A percentile compares a stretch with the other conserved stretches of the same genome.
These are phyloP conservation scores for Drosophila suboccidentalis DNA, from an alignment of 2,888 invertebrate species.

Conservation along the genomic window DNA sequence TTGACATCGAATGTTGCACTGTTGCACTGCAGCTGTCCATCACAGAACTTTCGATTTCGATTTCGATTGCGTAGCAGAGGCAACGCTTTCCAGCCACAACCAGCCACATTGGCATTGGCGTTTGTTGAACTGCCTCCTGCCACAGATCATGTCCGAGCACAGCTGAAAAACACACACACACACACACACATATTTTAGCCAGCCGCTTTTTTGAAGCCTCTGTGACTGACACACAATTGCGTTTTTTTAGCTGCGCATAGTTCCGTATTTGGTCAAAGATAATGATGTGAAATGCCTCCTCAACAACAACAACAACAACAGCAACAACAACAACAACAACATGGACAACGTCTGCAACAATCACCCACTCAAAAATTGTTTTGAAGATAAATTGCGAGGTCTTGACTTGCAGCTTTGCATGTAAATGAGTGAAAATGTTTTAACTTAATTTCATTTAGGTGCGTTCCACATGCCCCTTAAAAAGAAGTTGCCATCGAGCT, in stretches of 20 bases:
- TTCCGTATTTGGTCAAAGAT: conserved; percentile 81
- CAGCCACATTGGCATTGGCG: conserved; percentile 50
- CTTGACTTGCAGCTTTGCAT: conserved; percentile 48
- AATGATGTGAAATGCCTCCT: conserved; percentile 79
- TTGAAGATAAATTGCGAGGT: conserved; percentile 61
- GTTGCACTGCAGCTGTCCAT: conserved; percentile 71
- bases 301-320: conserved; percentile 30
- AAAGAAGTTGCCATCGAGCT: conserved; percentile 40
- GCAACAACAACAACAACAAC: conserved; percentile 22
- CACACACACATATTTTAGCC: conserved; percentile 55
- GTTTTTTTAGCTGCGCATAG: conserved; percentile 67
- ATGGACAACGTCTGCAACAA: conserved; percentile 59
- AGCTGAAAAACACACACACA: conserved; percentile 54
- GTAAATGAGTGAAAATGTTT: conserved; percentile 79
- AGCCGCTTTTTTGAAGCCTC: conserved; percentile 63
- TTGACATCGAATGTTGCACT: conserved; percentile 58
- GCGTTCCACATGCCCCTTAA: conserved; percentile 36
- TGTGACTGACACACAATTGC: conserved; percentile 78
- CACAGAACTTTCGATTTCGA: conserved; percentile 80
- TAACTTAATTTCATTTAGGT: conserved; percentile 71
- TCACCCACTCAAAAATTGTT: conserved; percentile 79
- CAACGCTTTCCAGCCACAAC: conserved; percentile 60
- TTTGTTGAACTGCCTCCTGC: conserved; percentile 73
- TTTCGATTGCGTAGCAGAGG: conserved; percentile 50
- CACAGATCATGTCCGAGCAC: conserved; percentile 59